These are phyloP conservation scores for Xiphophorus maculatus DNA, from an alignment of 2,113 vertebrate genomes.

Conservation along the genomic window DNA sequence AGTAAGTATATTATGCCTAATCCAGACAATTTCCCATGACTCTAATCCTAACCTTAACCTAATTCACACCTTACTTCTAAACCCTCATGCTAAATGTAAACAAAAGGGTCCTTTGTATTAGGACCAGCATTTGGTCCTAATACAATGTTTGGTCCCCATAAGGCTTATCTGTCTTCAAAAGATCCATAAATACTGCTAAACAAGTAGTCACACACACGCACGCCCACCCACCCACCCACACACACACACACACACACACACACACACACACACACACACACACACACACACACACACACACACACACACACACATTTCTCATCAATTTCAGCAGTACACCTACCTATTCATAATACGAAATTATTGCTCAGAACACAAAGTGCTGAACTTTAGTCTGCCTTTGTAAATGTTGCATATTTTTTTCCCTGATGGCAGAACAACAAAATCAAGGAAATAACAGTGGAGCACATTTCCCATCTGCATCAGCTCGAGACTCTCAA, in stretches of 20 bases:
- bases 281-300: not conserved
- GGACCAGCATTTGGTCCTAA: too few species aligned
- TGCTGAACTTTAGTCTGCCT: not conserved
- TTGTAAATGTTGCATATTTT: constrained; percentile 30
- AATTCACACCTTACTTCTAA: too few species aligned
- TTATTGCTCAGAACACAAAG: not conserved
- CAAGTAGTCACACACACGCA: too few species aligned
- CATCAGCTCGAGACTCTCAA: constrained; percentile 92
- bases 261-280: not conserved
- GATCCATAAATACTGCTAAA: too few species aligned
- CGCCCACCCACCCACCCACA: not conserved
- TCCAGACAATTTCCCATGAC: too few species aligned
- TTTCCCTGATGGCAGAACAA: constrained; percentile 86
- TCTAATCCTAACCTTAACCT: too few species aligned
- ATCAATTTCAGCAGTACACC: not conserved
- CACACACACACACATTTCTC: not conserved
- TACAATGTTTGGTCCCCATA: too few species aligned
- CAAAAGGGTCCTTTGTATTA: too few species aligned
- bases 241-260: not conserved
- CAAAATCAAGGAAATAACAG: constrained; percentile 89
- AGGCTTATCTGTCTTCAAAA: too few species aligned
- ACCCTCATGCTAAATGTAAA: too few species aligned
- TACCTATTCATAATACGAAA: not conserved
- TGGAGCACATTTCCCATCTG: constrained; percentile 89
- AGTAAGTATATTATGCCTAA: too few species aligned